Percentiles rank a stretch among this genome's conserved stretches.
Evolutionary conservation across 2,113 vertebrate genomes (phyloP).

Genomic region (Odobenus rosmarus): DNA sequence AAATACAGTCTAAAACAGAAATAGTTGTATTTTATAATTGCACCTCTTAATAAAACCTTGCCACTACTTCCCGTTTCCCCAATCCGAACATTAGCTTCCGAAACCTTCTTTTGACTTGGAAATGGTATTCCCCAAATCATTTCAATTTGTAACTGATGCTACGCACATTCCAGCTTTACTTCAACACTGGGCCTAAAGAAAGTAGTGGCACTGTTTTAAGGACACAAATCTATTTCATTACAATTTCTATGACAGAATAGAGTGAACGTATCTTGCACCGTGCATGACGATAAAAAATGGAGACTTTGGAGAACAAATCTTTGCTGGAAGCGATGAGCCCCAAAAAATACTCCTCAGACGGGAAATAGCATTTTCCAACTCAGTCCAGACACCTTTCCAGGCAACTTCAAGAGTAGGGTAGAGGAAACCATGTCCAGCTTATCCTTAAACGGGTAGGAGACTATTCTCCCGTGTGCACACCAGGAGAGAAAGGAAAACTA

Average conservation of each 20-base stretch:
- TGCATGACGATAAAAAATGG: conserved; percentile 26
- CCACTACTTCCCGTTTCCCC: background rate
- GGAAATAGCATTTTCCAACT: conserved; percentile 48
- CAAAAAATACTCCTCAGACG: conserved; percentile 20
- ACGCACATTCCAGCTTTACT: conserved; percentile 18
- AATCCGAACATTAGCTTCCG: background rate
- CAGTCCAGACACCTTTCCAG: conserved; percentile 65
- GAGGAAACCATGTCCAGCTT: conserved; percentile 65
- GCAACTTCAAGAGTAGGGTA: conserved; percentile 59
- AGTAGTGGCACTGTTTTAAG: conserved; percentile 13
- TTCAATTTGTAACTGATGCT: background rate
- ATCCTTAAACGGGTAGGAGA: background rate
- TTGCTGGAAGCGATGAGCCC: conserved; percentile 35
- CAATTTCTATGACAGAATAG: conserved; percentile 30
- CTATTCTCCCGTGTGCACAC: background rate
- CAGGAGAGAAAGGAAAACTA: conserved; percentile 6
- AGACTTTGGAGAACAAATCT: conserved; percentile 50
- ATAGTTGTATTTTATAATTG: conserved; percentile 15
- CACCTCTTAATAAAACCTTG: conserved; percentile 39
- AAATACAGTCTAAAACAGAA: conserved; percentile 44
- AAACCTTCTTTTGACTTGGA: conserved; percentile 7
- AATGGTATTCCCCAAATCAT: conserved; percentile 14
- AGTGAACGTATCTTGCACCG: background rate
- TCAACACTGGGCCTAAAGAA: conserved; percentile 46
- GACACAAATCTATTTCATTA: conserved; percentile 31